Percentiles rank a stretch among this genome's conserved stretches.
These are phyloP conservation scores for Lamellibrachia luymesi DNA, from an alignment of 1,140 invertebrate species.

Conservation along the genomic window DNA sequence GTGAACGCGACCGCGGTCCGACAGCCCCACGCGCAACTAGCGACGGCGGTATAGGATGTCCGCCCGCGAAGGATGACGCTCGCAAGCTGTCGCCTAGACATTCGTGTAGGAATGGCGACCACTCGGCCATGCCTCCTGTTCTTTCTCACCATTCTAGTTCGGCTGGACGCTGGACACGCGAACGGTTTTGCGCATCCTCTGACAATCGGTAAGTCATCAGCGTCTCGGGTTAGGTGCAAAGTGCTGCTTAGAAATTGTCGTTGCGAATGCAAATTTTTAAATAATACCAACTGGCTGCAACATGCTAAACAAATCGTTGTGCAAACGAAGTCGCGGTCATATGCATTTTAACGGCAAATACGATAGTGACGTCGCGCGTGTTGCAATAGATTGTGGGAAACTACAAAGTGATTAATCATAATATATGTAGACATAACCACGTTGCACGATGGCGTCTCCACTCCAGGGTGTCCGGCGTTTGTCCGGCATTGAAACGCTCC, in stretches of 20 bases:
- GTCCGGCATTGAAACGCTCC: not conserved
- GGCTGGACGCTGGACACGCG: not conserved
- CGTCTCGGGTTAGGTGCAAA: not conserved
- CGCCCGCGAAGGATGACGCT: not conserved
- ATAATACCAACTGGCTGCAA: not conserved
- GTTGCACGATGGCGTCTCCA: not conserved
- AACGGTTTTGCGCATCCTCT: not conserved
- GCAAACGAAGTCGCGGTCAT: not conserved
- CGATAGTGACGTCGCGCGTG: not conserved
- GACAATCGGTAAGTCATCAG: not conserved
- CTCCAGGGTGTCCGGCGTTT: not conserved
- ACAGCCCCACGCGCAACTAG: not conserved
- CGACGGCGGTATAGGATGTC: not conserved
- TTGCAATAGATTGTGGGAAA: not conserved
- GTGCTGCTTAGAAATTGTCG: not conserved
- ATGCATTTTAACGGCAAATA: not conserved
- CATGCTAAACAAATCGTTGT: not conserved
- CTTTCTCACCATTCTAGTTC: not conserved
- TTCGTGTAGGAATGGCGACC: not conserved
- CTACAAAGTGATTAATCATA: not conserved
- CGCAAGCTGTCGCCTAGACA: not conserved
- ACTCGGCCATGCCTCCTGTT: not conserved
- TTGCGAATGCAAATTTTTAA: not conserved
- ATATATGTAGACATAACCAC: not conserved
- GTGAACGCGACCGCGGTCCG: not conserved